phyloP scores from a whole-genome alignment of 2,888 invertebrate genomes.

The Zygaena filipendulae region DNA sequence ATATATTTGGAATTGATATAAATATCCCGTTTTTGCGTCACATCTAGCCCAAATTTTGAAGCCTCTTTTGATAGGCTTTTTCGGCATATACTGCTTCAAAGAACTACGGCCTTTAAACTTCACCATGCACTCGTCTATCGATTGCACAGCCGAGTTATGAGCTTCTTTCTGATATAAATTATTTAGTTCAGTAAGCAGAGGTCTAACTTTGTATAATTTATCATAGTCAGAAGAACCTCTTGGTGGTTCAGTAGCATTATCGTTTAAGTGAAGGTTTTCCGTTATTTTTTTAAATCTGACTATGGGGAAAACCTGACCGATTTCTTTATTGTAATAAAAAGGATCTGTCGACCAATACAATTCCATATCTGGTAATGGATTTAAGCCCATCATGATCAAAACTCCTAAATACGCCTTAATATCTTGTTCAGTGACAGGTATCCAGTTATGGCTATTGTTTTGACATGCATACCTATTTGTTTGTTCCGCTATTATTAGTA shows the following conservation, averaged over 20 bases:
- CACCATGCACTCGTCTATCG: conserved; percentile 18
- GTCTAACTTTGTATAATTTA: conserved; percentile 13
- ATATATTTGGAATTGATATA: conserved; percentile 20
- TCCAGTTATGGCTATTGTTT: conserved; percentile 20
- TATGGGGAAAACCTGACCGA: conserved; percentile 19
- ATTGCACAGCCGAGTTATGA: conserved; percentile 9
- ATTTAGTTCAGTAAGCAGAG: conserved; percentile 11
- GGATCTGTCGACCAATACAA: conserved; percentile 23
- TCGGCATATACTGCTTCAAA: conserved; percentile 18
- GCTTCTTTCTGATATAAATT: conserved; percentile 9
- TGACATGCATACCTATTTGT: conserved; percentile 21
- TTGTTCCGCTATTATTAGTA: conserved; percentile 19
- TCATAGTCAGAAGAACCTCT: conserved; percentile 9
- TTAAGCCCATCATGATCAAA: conserved; percentile 25
- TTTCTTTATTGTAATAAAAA: conserved; percentile 22
- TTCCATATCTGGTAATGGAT: conserved; percentile 22
- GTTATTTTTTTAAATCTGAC: conserved; percentile 20
- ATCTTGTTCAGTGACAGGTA: conserved; percentile 18
- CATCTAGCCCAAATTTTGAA: conserved; percentile 15
- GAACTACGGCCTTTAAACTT: conserved; percentile 16
- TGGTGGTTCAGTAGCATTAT: conserved; percentile 11
- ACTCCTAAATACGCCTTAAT: conserved; percentile 22
- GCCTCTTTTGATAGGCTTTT: conserved; percentile 12
- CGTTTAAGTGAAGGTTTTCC: conserved; percentile 14
- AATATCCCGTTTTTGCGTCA: conserved; percentile 16